phyloP scores from a whole-genome alignment of 2,888 invertebrate genomes.

The Candidula unifasciata region DNA sequence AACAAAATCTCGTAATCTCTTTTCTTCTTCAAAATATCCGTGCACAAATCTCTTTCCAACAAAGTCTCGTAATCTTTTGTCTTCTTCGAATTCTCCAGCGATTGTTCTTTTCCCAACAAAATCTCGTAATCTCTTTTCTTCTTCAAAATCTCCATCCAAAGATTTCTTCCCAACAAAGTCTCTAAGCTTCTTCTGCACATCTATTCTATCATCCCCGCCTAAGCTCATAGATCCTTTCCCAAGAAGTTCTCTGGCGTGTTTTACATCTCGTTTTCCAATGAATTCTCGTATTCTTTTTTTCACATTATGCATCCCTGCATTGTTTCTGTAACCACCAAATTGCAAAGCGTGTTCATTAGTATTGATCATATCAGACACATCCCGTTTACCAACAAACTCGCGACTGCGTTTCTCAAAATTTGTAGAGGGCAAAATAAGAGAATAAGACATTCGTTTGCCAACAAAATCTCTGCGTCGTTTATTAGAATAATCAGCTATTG shows the following conservation, averaged over 20 bases:
- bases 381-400: constrained; percentile 47
- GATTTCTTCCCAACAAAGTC: constrained; percentile 35
- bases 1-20: constrained; percentile 34
- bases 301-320: not conserved
- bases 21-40: not conserved
- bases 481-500: not conserved
- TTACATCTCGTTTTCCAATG: constrained; percentile 33
- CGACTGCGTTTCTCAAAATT: constrained; percentile 33
- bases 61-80: constrained; percentile 28
- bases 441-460: not conserved
- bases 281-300: constrained; percentile 41
- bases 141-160: not conserved
- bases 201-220: not conserved
- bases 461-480: constrained; percentile 48
- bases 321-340: constrained; percentile 49
- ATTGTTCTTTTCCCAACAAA: constrained; percentile 16
- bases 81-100: not conserved
- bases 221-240: constrained; percentile 26
- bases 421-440: too few species aligned
- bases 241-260: not conserved
- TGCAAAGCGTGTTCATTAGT: constrained; percentile 40
- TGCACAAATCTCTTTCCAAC: not conserved
- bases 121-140: constrained; percentile 29
- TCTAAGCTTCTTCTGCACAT: constrained; percentile 22
- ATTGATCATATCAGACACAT: not conserved